A percentile compares a stretch with the other conserved stretches of the same genome.
phyloP scores from a whole-genome alignment of 1,140 invertebrate genomes.

The Procambarus virginalis region DNA sequence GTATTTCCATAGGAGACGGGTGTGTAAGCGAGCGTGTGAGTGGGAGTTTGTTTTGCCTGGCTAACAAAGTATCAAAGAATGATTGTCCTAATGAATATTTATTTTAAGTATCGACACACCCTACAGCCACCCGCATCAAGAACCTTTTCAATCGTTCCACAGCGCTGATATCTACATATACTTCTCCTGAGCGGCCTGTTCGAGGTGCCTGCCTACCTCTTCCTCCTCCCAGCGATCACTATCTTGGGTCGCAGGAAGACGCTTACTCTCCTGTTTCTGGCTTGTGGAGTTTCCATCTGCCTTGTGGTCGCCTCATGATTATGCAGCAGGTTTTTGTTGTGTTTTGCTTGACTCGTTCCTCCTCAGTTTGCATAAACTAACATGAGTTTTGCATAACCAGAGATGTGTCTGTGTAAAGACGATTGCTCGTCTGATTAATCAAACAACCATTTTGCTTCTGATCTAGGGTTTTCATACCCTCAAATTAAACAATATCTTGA shows the following conservation, averaged over 20 bases:
- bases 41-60: too few relatives aligned
- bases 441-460: too few relatives aligned
- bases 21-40: too few relatives aligned
- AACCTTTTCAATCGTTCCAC: neutral
- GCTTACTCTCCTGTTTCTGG: neutral
- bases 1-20: too few relatives aligned
- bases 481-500: too few relatives aligned
- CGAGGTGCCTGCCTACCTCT: neutral
- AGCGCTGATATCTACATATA: neutral
- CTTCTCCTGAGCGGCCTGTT: neutral
- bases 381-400: too few relatives aligned
- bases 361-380: too few relatives aligned
- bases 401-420: too few relatives aligned
- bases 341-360: too few relatives aligned
- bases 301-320: neutral
- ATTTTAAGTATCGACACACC: neutral
- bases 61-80: neutral
- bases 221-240: neutral
- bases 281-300: neutral
- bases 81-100: neutral
- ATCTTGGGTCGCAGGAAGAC: neutral
- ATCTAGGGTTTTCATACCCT: too few relatives aligned
- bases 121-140: too few relatives aligned
- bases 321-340: neutral
- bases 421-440: too few relatives aligned